phyloP scores from a whole-genome alignment of 2,113 vertebrate species.

The Sinocyclocheilus maitianheensis region DNA sequence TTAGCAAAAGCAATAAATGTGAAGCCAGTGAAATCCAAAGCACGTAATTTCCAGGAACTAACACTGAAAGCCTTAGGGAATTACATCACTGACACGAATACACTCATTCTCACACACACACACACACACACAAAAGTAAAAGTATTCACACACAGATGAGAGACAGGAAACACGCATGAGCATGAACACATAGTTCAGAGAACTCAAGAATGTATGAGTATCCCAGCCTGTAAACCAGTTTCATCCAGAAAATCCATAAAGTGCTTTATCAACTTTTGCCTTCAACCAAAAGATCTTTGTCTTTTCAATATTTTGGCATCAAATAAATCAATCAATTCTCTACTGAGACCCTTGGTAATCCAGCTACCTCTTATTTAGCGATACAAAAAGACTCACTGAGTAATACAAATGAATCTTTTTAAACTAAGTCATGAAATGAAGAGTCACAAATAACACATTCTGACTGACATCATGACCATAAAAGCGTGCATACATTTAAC shows the following conservation, averaged over 20 bases:
- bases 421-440: too few species aligned
- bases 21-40: background rate
- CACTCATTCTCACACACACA: conserved; percentile 9
- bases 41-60: conserved; percentile 41
- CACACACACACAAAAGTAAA: conserved; percentile 2
- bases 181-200: background rate
- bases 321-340: too few species aligned
- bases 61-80: background rate
- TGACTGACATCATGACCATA: too few species aligned
- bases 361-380: too few species aligned
- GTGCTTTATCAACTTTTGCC: background rate
- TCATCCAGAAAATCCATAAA: background rate
- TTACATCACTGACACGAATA: background rate
- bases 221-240: background rate
- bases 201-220: background rate
- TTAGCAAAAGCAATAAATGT: background rate
- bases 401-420: too few species aligned
- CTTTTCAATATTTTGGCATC: background rate
- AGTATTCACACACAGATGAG: background rate
- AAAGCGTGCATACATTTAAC: too few species aligned
- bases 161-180: background rate
- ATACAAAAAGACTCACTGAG: too few species aligned
- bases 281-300: background rate
- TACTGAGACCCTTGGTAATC: background rate
- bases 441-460: too few species aligned